Evolutionary conservation across 2,797 vertebrate species (phyloP).

Genomic region (Cygnus olor): DNA sequence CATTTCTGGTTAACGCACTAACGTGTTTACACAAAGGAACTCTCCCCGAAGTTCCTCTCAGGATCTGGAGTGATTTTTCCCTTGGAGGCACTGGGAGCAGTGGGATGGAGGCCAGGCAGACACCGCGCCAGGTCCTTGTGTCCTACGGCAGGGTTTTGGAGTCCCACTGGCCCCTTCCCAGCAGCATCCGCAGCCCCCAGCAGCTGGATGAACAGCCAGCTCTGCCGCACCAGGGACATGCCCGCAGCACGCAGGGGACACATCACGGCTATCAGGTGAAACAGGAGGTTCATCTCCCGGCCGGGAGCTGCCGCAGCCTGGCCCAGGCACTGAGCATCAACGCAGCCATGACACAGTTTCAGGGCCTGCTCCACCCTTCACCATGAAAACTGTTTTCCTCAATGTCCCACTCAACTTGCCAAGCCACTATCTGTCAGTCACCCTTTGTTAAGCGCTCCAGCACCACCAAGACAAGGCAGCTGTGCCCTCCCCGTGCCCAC

Average conservation of each 20-base stretch:
- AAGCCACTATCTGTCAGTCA: neutral
- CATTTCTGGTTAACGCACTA: neutral
- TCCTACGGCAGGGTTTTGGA: neutral
- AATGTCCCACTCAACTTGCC: too few relatives aligned
- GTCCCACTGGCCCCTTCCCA: too few relatives aligned
- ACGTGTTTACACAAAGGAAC: neutral
- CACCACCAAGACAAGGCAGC: neutral
- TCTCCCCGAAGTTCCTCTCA: neutral
- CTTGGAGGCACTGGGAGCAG: rapidly evolving
- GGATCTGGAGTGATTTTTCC: neutral
- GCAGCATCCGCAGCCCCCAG: too few relatives aligned
- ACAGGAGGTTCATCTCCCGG: neutral
- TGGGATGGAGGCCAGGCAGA: neutral
- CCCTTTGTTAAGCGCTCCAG: neutral
- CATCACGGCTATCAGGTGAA: rapidly evolving
- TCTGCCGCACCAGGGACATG: rapidly evolving
- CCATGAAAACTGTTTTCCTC: neutral
- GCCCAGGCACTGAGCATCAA: neutral
- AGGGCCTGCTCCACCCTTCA: neutral
- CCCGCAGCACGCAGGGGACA: neutral
- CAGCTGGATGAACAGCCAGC: neutral
- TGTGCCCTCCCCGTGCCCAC: neutral
- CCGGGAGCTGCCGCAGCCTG: neutral
- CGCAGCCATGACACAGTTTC: neutral
- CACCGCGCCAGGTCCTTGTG: rapidly evolving